Conservation (phyloP, 1,140 invertebrate genomes). For the Brachionus koreanus region DNA sequence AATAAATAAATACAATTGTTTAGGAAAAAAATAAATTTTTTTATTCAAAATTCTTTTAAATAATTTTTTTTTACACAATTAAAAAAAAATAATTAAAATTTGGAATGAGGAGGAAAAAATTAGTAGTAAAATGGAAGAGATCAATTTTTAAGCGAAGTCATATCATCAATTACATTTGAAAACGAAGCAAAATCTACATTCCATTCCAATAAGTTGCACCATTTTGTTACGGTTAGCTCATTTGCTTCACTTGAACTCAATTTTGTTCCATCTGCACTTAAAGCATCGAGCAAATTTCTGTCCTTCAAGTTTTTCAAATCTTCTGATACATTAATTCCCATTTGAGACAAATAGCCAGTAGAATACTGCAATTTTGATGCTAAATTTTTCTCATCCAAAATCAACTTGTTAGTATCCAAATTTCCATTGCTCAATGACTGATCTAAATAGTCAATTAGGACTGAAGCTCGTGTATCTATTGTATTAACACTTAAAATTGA, state of each 20-base stretch:
- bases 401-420: constrained; percentile 11
- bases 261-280: not conserved
- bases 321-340: constrained; percentile 7
- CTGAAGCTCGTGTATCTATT: not conserved
- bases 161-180: not conserved
- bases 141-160: not conserved
- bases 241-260: not conserved
- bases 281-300: not conserved
- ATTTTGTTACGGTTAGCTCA: not conserved
- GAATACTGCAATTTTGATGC: not conserved
- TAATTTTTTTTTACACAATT: not conserved
- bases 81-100: not conserved
- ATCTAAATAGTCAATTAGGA: constrained; percentile 20
- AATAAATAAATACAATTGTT: no score
- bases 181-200: not conserved
- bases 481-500: constrained; percentile 16
- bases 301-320: constrained; percentile 14
- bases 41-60: no score
- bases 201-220: constrained; percentile 31
- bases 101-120: not conserved
- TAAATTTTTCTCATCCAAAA: constrained; percentile 11
- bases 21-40: no score
- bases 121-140: not conserved
- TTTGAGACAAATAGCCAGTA: constrained; percentile 17
- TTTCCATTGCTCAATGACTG: not conserved